These are phyloP conservation scores for Amphipoea lucens DNA, from an alignment of 2,888 invertebrate species.

Conservation along the genomic window DNA sequence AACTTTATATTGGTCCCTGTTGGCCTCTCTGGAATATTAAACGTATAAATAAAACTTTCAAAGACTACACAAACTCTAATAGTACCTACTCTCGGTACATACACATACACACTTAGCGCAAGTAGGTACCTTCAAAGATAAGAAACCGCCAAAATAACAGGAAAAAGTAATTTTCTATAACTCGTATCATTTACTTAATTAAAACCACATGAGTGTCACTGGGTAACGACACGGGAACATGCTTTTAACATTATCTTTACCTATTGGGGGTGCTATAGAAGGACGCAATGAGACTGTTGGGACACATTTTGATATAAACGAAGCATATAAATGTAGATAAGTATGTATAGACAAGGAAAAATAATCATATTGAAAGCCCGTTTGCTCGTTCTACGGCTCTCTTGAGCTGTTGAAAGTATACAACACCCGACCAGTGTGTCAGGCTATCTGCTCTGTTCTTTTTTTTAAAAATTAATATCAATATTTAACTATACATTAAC, in stretches of 20 bases:
- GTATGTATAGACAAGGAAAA: conserved; percentile 69
- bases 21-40: conserved; percentile 36
- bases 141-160: conserved; percentile 31
- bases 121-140: background rate
- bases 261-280: conserved; percentile 56
- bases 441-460: background rate
- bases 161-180: conserved; percentile 65
- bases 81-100: conserved; percentile 11
- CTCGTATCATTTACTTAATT: conserved; percentile 73
- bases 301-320: conserved; percentile 71
- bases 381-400: conserved; percentile 39
- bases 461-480: background rate
- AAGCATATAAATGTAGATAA: conserved; percentile 65
- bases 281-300: conserved; percentile 69
- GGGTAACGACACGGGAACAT: conserved; percentile 61
- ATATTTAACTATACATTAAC: background rate
- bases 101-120: conserved; percentile 3
- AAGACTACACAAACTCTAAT: conserved; percentile 9
- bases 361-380: conserved; percentile 75
- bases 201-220: conserved; percentile 67
- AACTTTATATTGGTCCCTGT: conserved; percentile 46
- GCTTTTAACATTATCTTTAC: conserved; percentile 68
- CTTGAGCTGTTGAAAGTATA: conserved; percentile 41
- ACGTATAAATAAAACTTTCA: conserved; percentile 38
- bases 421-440: conserved; percentile 1